Conservation (phyloP, 2,797 vertebrate species). For the Lemur catta region DNA sequence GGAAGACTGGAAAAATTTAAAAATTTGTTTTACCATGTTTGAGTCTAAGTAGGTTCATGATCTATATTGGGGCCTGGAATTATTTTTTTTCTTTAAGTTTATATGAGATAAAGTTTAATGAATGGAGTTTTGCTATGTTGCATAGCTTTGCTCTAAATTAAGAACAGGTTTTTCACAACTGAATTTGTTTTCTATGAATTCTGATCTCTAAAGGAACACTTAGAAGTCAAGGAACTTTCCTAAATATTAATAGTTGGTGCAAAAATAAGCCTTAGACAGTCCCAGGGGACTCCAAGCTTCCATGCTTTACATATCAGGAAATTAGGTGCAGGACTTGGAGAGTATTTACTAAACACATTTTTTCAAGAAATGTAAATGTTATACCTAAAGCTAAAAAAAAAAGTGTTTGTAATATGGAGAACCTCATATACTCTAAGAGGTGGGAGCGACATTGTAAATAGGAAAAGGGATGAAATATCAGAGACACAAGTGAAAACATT, state of each 20-base stretch:
- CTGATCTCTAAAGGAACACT: background rate
- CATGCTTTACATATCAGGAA: background rate
- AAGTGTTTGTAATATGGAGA: background rate
- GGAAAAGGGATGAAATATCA: background rate
- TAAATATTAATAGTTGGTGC: background rate
- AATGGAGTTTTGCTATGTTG: background rate
- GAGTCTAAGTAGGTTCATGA: background rate
- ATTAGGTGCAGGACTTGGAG: background rate
- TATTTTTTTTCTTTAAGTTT: slow-evolving; percentile 19
- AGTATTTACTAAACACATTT: background rate
- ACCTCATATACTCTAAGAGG: background rate
- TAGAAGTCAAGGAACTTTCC: background rate
- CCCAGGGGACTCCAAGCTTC: background rate
- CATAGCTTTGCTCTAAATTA: slow-evolving; percentile 39
- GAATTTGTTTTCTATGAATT: slow-evolving; percentile 21
- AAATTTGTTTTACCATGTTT: background rate
- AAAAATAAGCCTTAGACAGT: background rate
- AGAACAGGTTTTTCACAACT: background rate
- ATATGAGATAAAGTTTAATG: slow-evolving; percentile 24
- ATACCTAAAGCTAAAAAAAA: background rate
- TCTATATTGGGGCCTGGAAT: background rate
- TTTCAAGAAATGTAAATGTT: slow-evolving; percentile 23
- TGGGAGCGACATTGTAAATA: background rate
- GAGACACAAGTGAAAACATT: background rate
- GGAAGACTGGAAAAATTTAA: background rate